These are phyloP conservation scores for Isurus oxyrinchus DNA, from an alignment of 2,113 vertebrate species.

Conservation along the genomic window DNA sequence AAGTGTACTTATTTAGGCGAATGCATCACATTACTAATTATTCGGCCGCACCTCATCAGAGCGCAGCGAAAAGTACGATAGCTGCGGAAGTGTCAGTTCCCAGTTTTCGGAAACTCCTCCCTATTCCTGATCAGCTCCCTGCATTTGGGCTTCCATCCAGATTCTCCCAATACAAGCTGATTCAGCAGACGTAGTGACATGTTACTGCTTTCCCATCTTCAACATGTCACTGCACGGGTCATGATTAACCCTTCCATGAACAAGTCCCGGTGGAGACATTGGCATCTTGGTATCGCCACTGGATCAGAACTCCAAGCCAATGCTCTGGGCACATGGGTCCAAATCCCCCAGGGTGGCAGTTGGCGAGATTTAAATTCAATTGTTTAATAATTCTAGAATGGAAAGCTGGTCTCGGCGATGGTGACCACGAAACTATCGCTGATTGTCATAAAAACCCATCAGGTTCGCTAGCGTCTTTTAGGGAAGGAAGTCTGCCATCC, in stretches of 20 bases:
- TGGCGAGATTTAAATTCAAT: background rate
- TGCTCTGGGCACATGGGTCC: too few species aligned
- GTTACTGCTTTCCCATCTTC: too few species aligned
- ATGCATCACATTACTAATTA: slow-evolving; percentile 25
- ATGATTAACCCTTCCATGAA: background rate
- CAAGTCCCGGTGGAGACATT: background rate
- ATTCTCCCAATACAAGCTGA: background rate
- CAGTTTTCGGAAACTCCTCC: background rate
- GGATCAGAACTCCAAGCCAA: too few species aligned
- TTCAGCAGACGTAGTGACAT: background rate
- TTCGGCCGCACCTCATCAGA: background rate
- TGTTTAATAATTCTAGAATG: background rate
- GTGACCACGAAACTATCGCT: background rate
- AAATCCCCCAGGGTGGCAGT: background rate
- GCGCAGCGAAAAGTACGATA: background rate
- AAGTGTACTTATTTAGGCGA: slow-evolving; percentile 27
- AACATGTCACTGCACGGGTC: background rate
- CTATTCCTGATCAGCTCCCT: background rate
- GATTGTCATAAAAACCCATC: background rate
- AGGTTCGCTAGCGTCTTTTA: too few species aligned
- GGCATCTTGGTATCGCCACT: background rate
- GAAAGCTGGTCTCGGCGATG: background rate
- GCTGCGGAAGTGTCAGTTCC: background rate
- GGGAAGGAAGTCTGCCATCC: too few species aligned
- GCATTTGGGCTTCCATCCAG: background rate